phyloP scores from a whole-genome alignment of 1,140 invertebrate genomes.

The Arion vulgaris region DNA sequence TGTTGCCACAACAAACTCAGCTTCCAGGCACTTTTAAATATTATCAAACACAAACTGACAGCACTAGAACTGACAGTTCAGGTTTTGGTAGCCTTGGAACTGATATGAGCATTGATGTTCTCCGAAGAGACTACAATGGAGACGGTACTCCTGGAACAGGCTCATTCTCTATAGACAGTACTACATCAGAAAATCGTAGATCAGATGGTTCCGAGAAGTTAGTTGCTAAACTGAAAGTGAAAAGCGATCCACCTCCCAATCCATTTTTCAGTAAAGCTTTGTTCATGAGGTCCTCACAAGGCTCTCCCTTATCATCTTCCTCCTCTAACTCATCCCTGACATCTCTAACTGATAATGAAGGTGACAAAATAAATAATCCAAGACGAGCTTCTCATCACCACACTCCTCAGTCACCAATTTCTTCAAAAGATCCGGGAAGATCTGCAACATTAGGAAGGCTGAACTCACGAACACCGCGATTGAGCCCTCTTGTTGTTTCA shows the following conservation, averaged over 20 bases:
- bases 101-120: neutral
- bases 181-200: neutral
- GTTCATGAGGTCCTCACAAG: neutral
- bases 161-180: neutral
- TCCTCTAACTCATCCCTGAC: neutral
- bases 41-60: neutral
- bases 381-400: neutral
- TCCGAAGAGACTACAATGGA: neutral
- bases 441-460: neutral
- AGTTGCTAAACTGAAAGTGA: neutral
- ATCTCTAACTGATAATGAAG: neutral
- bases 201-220: neutral
- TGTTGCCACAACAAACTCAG: neutral
- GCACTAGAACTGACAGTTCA: neutral
- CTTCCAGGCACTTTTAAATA: neutral
- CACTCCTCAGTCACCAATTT: conserved; percentile 4
- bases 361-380: neutral
- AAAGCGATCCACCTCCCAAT: conserved; percentile 17
- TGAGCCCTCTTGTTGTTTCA: conserved; percentile 6
- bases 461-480: neutral
- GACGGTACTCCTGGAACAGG: neutral
- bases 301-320: neutral
- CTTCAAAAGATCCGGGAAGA: neutral
- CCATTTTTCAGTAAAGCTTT: conserved; percentile 27
- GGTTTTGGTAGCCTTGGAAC: neutral